Conservation (phyloP, 2,113 vertebrate genomes). For the Puntigrus tetrazona region DNA sequence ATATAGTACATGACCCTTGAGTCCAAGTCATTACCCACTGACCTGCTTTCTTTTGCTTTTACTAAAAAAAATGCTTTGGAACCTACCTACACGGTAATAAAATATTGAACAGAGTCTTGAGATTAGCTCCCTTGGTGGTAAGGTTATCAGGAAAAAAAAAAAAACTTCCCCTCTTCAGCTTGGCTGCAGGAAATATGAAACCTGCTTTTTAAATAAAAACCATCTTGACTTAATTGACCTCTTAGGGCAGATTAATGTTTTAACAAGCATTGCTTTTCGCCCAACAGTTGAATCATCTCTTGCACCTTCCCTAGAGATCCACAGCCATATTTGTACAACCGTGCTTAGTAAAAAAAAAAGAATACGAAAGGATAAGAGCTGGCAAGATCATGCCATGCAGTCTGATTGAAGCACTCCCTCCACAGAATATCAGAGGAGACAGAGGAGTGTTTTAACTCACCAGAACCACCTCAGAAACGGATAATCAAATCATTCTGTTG, state of each 20-base stretch:
- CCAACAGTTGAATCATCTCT: neutral
- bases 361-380: no score
- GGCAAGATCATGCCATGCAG: neutral
- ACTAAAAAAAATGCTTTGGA: neutral
- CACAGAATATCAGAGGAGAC: neutral
- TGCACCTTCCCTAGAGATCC: constrained; percentile 9
- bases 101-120: neutral
- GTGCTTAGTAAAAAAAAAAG: neutral
- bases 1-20: constrained; percentile 23
- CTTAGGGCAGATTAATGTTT: neutral
- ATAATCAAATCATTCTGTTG: constrained; percentile 38
- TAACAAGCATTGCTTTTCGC: constrained; percentile 23
- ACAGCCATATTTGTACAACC: constrained; percentile 27
- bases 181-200: neutral
- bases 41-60: constrained; percentile 46
- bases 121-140: no score
- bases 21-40: constrained; percentile 10
- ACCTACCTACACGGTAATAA: neutral
- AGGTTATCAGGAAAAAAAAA: neutral
- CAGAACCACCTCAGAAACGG: constrained; percentile 12
- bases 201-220: neutral
- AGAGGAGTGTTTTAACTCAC: neutral
- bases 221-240: constrained; percentile 1
- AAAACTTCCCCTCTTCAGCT: neutral
- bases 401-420: neutral